Evolutionary conservation across 2,888 invertebrate genomes (phyloP).

Genomic region (Pollenia amentaria): DNA sequence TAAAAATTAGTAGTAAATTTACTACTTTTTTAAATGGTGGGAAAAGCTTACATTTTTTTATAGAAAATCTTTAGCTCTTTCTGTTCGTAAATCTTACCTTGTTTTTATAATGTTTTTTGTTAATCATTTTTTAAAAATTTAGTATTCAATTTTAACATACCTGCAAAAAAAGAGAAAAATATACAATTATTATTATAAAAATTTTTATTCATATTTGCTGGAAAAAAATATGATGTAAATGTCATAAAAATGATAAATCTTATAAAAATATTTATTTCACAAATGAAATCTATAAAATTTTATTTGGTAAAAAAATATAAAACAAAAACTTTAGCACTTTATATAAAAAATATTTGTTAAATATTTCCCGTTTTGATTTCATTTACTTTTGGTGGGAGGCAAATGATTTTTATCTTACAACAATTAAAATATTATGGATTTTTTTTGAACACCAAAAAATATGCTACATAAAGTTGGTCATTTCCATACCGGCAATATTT

Average conservation of each 20-base stretch:
- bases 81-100: neutral
- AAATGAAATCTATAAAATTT: constrained; percentile 66
- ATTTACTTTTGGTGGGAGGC: neutral
- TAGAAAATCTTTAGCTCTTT: neutral
- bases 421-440: constrained; percentile 71
- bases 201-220: too few species aligned
- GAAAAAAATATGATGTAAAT: neutral
- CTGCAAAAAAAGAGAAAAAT: constrained; percentile 42
- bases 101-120: neutral
- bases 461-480: constrained; percentile 54
- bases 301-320: constrained; percentile 28
- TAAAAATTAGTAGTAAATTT: neutral
- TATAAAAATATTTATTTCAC: constrained; percentile 50
- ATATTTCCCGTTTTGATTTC: neutral
- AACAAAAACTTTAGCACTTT: constrained; percentile 35
- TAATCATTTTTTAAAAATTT: neutral
- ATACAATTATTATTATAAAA: too few species aligned
- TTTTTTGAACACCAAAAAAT: constrained; percentile 26
- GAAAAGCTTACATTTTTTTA: neutral
- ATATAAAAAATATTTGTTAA: neutral
- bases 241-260: constrained; percentile 36
- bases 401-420: constrained; percentile 69
- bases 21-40: neutral
- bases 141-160: constrained; percentile 44
- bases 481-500: constrained; percentile 17